Percentiles rank a stretch among this genome's conserved stretches.
Evolutionary conservation across 2,888 invertebrate species (phyloP).

Genomic region (Crocallis elinguaria): DNA sequence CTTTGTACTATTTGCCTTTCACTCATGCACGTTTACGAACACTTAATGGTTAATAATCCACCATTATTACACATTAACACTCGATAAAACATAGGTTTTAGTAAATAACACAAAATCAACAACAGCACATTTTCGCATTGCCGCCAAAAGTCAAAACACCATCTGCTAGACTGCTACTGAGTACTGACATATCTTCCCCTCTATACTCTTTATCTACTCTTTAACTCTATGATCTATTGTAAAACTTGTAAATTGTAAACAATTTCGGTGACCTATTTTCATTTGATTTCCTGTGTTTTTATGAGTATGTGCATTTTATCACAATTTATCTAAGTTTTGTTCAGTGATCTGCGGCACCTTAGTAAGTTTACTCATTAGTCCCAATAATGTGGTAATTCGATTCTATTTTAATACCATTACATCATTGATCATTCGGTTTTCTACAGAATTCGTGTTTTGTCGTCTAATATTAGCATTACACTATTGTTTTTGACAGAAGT

Average conservation of each 20-base stretch:
- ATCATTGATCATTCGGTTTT: conserved; percentile 66
- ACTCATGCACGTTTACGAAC: too few species aligned
- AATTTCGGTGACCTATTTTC: neutral
- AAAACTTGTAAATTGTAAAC: neutral
- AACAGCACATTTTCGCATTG: too few species aligned
- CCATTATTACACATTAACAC: too few species aligned
- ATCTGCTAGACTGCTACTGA: too few species aligned
- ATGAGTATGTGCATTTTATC: neutral
- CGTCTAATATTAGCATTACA: conserved; percentile 33
- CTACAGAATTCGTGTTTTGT: conserved; percentile 9
- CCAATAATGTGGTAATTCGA: neutral
- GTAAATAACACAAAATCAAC: too few species aligned
- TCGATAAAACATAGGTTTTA: too few species aligned
- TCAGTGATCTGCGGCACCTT: neutral
- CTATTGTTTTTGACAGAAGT: conserved; percentile 67
- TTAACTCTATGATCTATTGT: too few species aligned
- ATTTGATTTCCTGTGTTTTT: neutral
- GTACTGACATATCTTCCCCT: too few species aligned
- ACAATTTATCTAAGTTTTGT: neutral
- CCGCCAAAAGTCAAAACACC: too few species aligned
- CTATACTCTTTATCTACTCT: too few species aligned
- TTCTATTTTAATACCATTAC: conserved; percentile 69
- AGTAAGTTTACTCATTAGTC: conserved; percentile 6
- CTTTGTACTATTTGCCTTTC: too few species aligned
- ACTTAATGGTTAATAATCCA: too few species aligned